Base-by-base conservation (phyloP, 2,113 vertebrate species). In the Fregetta grallaria region DNA sequence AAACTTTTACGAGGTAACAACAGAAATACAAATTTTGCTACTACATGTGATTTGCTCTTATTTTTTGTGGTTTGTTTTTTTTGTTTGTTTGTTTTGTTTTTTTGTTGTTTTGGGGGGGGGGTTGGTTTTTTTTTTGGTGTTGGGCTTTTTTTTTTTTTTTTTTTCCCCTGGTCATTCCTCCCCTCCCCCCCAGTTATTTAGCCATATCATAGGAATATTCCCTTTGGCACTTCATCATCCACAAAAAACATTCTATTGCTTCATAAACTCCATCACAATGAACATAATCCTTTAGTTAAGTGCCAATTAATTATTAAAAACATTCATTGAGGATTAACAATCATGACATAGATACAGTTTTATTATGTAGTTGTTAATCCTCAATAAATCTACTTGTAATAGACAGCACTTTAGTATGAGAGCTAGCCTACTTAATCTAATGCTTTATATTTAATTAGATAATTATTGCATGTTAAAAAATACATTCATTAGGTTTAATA, bases 271-370 rank as follows among this genome's bases (percentile, higher is more conserved):
- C 66, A 84, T 56, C 94, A 96, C 94, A 97, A 96, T 88, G 84
- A 97, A 87, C 86, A 94, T 95, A 97, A 98, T 98, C 96, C 95
- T 92, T 92, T 88, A 90, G 95, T 95, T 97, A 95, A 98, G 96
- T 97, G 95, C 88, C 96, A 97, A 96, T 97, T 97, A 98, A 97
- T 97, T 96, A 97, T 97, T 98, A 90, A 96, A 98, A 97, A 97
- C 96, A 97, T 92, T 95, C 92, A 94, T 10, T 94, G 94, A 95
- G 96, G 96, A 97, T 97, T 97, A 97, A 88, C 95, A 95, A 94
- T 95, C 92, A 59, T 96, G 94, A 96, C 97, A 97, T 97, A 97
- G 97, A 97, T 96, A 96, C 94, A 84, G 67, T 96, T 97, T 92
- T 96, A 97, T 97, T 97, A 96, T 94, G 88, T 81, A 97, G 90